A percentile compares a stretch with the other conserved stretches of the same genome.
Evolutionary conservation across 2,113 vertebrate genomes (phyloP).

Genomic region (Lipophrys pholis): DNA sequence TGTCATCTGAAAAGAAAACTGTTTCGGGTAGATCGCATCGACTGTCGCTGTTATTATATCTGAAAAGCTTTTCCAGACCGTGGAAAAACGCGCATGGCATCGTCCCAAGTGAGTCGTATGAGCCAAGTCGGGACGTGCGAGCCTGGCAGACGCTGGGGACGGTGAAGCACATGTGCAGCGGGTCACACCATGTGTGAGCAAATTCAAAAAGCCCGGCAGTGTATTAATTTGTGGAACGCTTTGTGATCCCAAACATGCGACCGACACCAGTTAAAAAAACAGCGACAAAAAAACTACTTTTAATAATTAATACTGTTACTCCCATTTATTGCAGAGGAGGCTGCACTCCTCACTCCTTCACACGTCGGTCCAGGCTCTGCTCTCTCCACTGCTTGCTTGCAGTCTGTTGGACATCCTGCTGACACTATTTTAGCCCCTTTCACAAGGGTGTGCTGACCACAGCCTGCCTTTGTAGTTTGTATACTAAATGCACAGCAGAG

Average conservation of each 20-base stretch:
- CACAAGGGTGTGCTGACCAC: slow-evolving; percentile 84
- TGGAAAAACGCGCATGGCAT: neutral
- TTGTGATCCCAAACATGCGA: no score
- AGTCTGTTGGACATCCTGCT: slow-evolving; percentile 88
- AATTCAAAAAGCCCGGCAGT: no score
- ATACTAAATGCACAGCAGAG: slow-evolving; percentile 76
- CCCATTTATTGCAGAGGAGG: neutral
- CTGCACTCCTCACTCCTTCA: slow-evolving; percentile 50
- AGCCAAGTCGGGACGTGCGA: neutral
- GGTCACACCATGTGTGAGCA: no score
- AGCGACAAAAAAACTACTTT: no score
- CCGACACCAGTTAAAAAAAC: no score
- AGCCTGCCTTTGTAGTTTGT: slow-evolving; percentile 83
- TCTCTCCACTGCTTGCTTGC: slow-evolving; percentile 76
- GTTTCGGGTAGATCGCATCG: neutral
- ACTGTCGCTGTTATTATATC: neutral
- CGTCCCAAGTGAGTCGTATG: neutral
- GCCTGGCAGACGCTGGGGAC: neutral
- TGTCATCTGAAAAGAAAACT: neutral
- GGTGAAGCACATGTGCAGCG: no score
- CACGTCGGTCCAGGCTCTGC: slow-evolving; percentile 37
- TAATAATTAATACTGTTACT: no score
- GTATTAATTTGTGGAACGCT: no score
- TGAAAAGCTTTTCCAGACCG: neutral
- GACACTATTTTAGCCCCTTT: slow-evolving; percentile 84